phyloP scores from a whole-genome alignment of 2,797 vertebrate species.

The Dicrostonyx torquatus region DNA sequence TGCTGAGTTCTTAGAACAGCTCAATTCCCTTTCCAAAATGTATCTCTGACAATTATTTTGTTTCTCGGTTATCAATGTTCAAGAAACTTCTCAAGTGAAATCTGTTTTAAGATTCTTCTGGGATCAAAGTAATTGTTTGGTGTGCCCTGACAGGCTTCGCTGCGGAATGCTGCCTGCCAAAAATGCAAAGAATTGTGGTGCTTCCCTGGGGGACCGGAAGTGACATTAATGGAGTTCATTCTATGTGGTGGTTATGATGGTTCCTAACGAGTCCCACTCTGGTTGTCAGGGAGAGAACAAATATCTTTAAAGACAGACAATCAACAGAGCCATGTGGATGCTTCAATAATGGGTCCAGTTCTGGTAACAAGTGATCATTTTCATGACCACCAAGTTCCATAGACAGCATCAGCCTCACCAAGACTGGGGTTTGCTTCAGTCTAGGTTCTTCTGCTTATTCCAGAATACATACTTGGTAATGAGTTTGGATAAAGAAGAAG shows the following conservation, averaged over 20 bases:
- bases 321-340: not conserved
- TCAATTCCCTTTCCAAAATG: constrained; percentile 50
- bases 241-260: not conserved
- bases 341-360: not conserved
- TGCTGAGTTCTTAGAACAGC: not conserved
- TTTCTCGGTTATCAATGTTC: not conserved
- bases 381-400: not conserved
- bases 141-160: not conserved
- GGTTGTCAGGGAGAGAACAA: not conserved
- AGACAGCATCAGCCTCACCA: not conserved
- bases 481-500: not conserved
- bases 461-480: not conserved
- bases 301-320: not conserved
- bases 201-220: not conserved
- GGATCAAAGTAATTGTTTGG: not conserved
- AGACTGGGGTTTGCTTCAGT: not conserved
- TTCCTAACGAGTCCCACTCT: not conserved
- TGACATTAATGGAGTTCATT: not conserved
- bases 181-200: not conserved
- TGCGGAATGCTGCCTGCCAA: not conserved
- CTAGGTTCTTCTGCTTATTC: not conserved
- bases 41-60: not conserved
- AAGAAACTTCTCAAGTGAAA: constrained; percentile 18
- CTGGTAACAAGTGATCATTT: not conserved
- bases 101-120: not conserved